Conservation (phyloP, 2,888 invertebrate species). For the Nasonia oneida region DNA sequence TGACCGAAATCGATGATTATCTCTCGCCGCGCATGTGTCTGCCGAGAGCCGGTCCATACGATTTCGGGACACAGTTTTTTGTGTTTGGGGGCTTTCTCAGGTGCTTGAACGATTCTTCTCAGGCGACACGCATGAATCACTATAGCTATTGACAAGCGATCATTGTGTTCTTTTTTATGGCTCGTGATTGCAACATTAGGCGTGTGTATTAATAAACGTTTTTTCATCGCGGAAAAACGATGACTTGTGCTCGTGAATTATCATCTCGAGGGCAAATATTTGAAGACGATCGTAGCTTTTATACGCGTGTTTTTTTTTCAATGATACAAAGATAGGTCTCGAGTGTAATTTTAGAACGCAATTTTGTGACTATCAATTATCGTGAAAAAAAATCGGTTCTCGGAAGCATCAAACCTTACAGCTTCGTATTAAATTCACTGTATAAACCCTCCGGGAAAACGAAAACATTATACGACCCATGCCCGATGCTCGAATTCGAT, state of each 20-base stretch:
- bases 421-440: background rate
- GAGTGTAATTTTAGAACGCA: background rate
- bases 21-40: background rate
- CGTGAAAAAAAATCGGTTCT: background rate
- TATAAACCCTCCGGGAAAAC: background rate
- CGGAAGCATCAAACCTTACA: background rate
- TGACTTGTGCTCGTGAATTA: background rate
- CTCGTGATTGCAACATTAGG: slow-evolving; percentile 1
- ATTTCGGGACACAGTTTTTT: background rate
- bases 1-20: slow-evolving; percentile 35
- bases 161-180: slow-evolving; percentile 16
- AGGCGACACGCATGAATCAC: slow-evolving; percentile 11
- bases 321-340: background rate
- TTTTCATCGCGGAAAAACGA: background rate
- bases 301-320: background rate
- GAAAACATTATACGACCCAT: slow-evolving; percentile 8
- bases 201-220: background rate
- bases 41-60: background rate
- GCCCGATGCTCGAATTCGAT: slow-evolving; percentile 52
- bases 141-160: slow-evolving; percentile 14
- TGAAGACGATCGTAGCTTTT: background rate
- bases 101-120: slow-evolving; percentile 19
- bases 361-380: background rate
- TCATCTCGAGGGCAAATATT: background rate
- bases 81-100: slow-evolving; percentile 27